A percentile compares a stretch with the other conserved stretches of the same genome.
phyloP scores from a whole-genome alignment of 2,888 invertebrate genomes.

The Hyppa rectilinea region DNA sequence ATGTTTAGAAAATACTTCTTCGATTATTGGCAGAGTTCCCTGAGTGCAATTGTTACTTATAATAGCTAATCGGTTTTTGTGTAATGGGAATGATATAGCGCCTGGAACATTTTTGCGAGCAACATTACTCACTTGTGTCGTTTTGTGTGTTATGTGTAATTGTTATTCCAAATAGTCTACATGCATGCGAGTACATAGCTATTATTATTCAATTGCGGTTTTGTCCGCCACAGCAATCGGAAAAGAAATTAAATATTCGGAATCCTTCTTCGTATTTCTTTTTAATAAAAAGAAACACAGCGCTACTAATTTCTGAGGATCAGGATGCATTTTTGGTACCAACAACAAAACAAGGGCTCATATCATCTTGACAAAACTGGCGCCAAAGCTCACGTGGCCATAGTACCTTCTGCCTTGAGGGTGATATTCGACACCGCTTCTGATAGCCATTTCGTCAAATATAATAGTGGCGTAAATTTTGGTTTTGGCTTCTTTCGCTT shows the following conservation, averaged over 20 bases:
- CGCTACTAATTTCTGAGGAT: conserved; percentile 9
- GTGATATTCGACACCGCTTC: conserved; percentile 25
- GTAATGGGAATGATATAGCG: too few species aligned
- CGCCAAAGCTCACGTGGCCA: conserved; percentile 10
- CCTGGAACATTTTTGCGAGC: too few species aligned
- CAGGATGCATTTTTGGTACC: conserved; percentile 52
- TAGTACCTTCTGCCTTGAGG: conserved; percentile 15
- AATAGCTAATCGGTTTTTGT: too few species aligned
- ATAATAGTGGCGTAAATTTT: conserved; percentile 20
- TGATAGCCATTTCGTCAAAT: conserved; percentile 26
- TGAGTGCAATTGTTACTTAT: too few species aligned
- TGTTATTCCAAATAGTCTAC: neutral
- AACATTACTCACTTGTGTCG: too few species aligned
- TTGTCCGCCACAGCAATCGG: too few species aligned
- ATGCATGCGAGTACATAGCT: neutral
- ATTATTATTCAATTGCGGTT: too few species aligned
- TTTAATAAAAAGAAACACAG: neutral
- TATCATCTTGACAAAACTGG: conserved; percentile 37
- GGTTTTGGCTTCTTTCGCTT: neutral
- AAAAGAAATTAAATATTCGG: too few species aligned
- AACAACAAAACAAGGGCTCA: conserved; percentile 63
- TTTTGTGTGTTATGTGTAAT: conserved; percentile 16
- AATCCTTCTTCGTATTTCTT: too few species aligned
- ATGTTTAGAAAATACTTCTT: too few species aligned
- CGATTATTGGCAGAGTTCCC: too few species aligned